Evolutionary conservation across 2,113 vertebrate genomes (phyloP).

Genomic region (Asarcornis scutulata): DNA sequence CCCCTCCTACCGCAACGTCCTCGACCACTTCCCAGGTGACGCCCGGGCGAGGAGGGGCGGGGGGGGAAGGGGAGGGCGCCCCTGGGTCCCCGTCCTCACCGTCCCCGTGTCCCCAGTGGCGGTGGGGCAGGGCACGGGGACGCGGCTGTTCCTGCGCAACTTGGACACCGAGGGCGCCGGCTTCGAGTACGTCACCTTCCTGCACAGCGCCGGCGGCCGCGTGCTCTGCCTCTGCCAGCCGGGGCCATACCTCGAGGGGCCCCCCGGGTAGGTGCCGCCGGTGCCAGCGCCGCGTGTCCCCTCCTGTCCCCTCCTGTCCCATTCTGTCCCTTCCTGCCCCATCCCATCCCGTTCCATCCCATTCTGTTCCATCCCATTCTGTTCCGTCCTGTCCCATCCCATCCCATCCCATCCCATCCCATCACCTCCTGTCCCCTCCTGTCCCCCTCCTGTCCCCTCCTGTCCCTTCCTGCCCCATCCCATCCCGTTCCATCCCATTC

Average conservation of each 20-base stretch:
- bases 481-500: too few relatives aligned
- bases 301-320: too few relatives aligned
- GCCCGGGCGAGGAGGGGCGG: too few relatives aligned
- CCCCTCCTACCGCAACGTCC: not conserved
- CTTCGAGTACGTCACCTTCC: conserved; percentile 86
- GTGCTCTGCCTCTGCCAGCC: conserved; percentile 82
- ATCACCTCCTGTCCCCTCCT: too few relatives aligned
- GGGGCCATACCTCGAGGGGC: conserved; percentile 85
- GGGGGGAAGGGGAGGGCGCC: too few relatives aligned
- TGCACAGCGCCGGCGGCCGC: conserved; percentile 75
- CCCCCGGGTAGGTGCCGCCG: conserved; percentile 78
- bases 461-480: too few relatives aligned
- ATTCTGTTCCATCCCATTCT: too few relatives aligned
- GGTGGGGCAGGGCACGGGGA: not conserved
- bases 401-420: too few relatives aligned
- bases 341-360: too few relatives aligned
- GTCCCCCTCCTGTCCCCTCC: too few relatives aligned
- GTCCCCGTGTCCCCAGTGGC: not conserved
- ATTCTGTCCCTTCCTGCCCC: too few relatives aligned
- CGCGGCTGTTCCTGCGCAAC: conserved; percentile 82
- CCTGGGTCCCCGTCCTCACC: not conserved
- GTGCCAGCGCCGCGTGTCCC: not conserved
- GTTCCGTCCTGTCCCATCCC: too few relatives aligned
- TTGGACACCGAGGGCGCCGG: conserved; percentile 73
- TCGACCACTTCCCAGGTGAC: not conserved